A percentile compares a stretch with the other conserved stretches of the same genome.
Evolutionary conservation across 2,888 invertebrate genomes (phyloP).

Genomic region (Eustalomyia histrio): DNA sequence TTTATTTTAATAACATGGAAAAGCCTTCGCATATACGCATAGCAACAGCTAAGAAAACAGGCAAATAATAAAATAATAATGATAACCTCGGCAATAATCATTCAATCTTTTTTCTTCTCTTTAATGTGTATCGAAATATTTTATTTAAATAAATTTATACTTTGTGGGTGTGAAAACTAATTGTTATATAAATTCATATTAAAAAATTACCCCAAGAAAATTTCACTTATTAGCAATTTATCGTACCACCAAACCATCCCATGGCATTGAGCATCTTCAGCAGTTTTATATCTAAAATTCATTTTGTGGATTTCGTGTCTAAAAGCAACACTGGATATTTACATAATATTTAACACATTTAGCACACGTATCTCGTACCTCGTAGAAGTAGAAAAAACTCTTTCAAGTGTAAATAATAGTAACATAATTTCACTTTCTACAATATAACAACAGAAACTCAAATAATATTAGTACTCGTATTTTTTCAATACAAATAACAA

Average conservation of each 20-base stretch:
- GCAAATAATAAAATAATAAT: too few relatives aligned
- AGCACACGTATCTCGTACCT: constrained; percentile 50
- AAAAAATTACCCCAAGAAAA: constrained; percentile 46
- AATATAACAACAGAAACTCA: background rate
- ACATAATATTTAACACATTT: constrained; percentile 65
- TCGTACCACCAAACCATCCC: background rate
- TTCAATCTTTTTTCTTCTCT: too few relatives aligned
- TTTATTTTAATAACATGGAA: too few relatives aligned
- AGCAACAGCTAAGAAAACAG: too few relatives aligned
- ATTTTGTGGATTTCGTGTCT: constrained; percentile 30
- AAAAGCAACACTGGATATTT: constrained; percentile 49
- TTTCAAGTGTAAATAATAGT: constrained; percentile 56
- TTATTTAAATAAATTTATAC: background rate
- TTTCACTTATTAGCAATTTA: constrained; percentile 54
- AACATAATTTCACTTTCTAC: constrained; percentile 60
- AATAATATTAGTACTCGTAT: too few relatives aligned
- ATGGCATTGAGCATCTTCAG: background rate
- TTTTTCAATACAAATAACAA: constrained; percentile 21
- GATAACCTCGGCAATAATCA: too few relatives aligned
- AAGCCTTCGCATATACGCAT: too few relatives aligned
- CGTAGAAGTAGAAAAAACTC: constrained; percentile 10
- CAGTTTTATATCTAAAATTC: constrained; percentile 3
- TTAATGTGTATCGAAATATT: too few relatives aligned
- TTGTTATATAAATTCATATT: constrained; percentile 28
- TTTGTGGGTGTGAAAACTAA: constrained; percentile 54